These are phyloP conservation scores for Hymenopus coronatus DNA, from an alignment of 2,888 invertebrate species.

Conservation along the genomic window DNA sequence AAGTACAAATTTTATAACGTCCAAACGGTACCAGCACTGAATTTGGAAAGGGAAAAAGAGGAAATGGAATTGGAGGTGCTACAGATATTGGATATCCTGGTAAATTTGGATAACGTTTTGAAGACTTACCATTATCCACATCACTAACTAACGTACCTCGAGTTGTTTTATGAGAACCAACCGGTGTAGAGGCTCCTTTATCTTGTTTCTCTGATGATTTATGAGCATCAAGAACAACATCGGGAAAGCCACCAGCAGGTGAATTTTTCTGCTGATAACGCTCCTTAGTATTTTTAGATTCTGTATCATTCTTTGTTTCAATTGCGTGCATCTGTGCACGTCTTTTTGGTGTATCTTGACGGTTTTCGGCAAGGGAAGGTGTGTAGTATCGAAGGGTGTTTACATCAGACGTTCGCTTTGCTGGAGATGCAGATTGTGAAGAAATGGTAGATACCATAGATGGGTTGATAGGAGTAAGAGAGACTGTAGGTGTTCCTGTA, in stretches of 20 bases:
- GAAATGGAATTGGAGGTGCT: neutral
- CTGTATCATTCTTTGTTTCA: neutral
- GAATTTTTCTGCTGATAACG: neutral
- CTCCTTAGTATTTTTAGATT: neutral
- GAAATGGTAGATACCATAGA: neutral
- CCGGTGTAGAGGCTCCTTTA: neutral
- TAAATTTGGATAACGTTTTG: neutral
- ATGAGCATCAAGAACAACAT: constrained; percentile 4
- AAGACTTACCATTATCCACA: neutral
- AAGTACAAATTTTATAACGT: neutral
- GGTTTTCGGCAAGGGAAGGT: neutral
- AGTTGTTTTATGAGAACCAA: neutral
- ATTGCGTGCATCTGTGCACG: neutral
- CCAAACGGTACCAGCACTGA: neutral
- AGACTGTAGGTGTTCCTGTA: neutral
- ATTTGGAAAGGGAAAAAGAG: neutral
- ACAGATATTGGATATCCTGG: neutral
- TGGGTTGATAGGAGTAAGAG: neutral
- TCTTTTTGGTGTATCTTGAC: neutral
- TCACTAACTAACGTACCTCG: constrained; percentile 26
- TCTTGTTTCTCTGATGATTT: neutral
- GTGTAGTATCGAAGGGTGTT: neutral
- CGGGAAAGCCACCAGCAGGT: neutral
- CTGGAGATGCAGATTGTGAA: neutral
- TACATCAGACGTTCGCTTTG: neutral